phyloP scores from a whole-genome alignment of 2,113 vertebrate genomes.

The Ceuthmochares aereus region DNA sequence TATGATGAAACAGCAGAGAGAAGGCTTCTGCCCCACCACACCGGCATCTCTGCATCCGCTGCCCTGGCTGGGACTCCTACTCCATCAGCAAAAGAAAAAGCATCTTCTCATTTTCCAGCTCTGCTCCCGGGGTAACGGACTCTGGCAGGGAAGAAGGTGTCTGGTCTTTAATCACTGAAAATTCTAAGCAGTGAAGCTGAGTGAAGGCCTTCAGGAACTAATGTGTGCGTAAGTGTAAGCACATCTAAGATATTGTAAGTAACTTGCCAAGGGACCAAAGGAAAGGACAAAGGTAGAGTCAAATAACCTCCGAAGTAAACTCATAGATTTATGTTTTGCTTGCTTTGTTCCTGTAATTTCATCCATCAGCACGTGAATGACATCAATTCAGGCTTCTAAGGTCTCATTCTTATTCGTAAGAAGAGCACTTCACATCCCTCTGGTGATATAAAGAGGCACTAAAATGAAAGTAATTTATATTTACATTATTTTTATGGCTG shows the following conservation, averaged over 20 bases:
- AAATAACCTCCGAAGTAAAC: not conserved
- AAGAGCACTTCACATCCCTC: constrained; percentile 11
- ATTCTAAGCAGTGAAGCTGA: not conserved
- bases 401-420: not conserved
- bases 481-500: constrained; percentile 45
- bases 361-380: not conserved
- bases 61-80: not conserved
- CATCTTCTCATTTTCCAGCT: accelerated
- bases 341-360: not conserved
- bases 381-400: not conserved
- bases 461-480: constrained; percentile 30
- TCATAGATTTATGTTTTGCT: not conserved
- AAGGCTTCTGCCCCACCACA: not conserved
- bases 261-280: not conserved
- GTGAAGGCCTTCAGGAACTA: accelerated
- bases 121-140: not conserved
- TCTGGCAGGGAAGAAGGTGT: not conserved
- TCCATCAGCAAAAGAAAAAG: not conserved
- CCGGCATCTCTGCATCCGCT: accelerated
- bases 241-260: accelerated
- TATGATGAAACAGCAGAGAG: not conserved
- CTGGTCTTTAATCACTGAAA: not conserved
- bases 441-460: constrained; percentile 1
- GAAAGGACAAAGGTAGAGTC: not conserved
- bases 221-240: accelerated